Evolutionary conservation across 1,140 invertebrate genomes (phyloP), one percentile per base, ranked within the genome.

Genomic region (Solen grandis): DNA sequence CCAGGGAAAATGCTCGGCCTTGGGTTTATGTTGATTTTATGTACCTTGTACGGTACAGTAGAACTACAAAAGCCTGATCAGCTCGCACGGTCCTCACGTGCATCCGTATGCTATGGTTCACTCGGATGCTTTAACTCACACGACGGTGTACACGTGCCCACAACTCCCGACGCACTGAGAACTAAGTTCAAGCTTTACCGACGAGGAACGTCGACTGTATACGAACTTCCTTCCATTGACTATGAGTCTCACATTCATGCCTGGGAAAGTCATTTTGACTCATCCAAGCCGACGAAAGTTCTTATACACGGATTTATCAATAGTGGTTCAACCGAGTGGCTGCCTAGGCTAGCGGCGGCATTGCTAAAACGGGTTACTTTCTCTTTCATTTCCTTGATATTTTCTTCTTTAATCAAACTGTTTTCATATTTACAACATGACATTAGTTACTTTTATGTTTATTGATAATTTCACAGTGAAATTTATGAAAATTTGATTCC

Each of bases 341-440:
- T 73, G 13, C 0, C 19, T 36, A 33, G 57, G 13, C 54, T 77
- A 63, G 63, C 31, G 33, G 33, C 36, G 29, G 75, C 41, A 41
- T 46, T 77, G 5, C 36, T 77, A 2, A 38, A 68, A 60, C 55
- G 73, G 60, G 96, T 96, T 46, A n/a, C n/a, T n/a, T n/a, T n/a
- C n/a, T n/a, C n/a, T n/a, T n/a, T n/a, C n/a, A n/a, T n/a, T n/a
- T n/a, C n/a, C n/a, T n/a, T n/a, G n/a, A n/a, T n/a, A n/a, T n/a
- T n/a, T n/a, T n/a, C n/a, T n/a, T n/a, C n/a, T n/a, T n/a, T n/a
- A n/a, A n/a, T n/a, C n/a, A n/a, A n/a, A n/a, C n/a, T n/a, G n/a
- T n/a, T n/a, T n/a, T n/a, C n/a, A n/a, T n/a, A n/a, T n/a, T n/a
- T n/a, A n/a, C n/a, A n/a, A n/a, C n/a, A n/a, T n/a, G n/a, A n/a